phyloP scores from a whole-genome alignment of 2,113 vertebrate genomes.

The Chlorocebus sabaeus region DNA sequence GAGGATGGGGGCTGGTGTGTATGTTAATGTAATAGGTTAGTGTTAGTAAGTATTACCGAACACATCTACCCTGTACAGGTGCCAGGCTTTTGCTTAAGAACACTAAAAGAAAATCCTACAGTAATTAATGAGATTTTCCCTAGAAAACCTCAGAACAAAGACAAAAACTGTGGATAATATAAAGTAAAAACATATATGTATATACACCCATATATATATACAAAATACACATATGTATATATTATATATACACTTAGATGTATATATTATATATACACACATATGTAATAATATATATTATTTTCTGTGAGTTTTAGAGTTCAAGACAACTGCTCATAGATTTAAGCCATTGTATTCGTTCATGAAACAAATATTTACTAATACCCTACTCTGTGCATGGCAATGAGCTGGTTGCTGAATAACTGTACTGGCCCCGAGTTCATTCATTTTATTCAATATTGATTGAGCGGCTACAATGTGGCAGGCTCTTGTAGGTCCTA shows the following conservation, averaged over 20 bases:
- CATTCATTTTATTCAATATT: neutral
- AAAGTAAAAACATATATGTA: neutral
- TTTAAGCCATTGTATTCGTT: neutral
- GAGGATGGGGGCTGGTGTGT: accelerated
- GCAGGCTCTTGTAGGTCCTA: neutral
- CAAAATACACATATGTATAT: neutral
- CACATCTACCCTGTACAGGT: neutral
- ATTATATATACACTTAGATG: no score
- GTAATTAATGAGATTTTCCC: neutral
- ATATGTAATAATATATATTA: no score
- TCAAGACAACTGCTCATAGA: neutral
- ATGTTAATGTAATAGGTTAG: neutral
- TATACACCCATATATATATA: neutral
- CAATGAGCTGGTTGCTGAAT: neutral
- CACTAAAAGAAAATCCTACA: neutral
- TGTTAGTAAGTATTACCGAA: neutral
- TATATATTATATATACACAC: no score
- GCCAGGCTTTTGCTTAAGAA: neutral
- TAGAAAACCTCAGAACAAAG: neutral
- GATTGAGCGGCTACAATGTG: neutral
- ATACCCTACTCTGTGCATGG: neutral
- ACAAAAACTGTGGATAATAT: neutral
- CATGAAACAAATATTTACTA: neutral
- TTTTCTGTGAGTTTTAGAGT: neutral
- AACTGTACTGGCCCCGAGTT: neutral